Evolutionary conservation across 1,140 invertebrate genomes (phyloP), one percentile per base, ranked within the genome.

Genomic region (Drosophila nigromelanica): DNA sequence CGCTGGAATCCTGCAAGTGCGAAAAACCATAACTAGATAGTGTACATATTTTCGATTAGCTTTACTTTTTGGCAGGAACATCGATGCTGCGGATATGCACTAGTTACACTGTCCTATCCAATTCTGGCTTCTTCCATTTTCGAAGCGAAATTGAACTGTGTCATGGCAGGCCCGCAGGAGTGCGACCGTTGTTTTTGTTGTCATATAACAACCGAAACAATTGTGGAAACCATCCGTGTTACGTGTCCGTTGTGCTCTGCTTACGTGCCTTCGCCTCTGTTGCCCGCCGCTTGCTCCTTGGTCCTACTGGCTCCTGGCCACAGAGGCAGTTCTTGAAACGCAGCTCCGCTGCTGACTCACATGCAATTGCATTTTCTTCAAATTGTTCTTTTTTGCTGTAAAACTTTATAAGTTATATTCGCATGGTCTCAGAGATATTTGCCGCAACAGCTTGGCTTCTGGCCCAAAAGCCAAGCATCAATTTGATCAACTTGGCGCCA

Each of bases 401-500:
- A 62, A 82, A 87, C 54, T 82, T 79, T 87, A 83, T 68, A 78
- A 87, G 83, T 82, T 81, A 70, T 45, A 62, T 50, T 56, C 15
- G 18, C 7, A 42, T 15, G 21, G 59, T 39, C 14, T 48, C 18
- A 12, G 18, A 50, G 58, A 24, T 71, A 43, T 59, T 59, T 47
- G 55, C 63, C 63, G 56, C 30, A 54, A 50, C 37, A 39, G 66
- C 69, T 89, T 89, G 83, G 82, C 76, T 68, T 50, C 15, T 79
- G 76, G 78, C 76, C 83, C 82, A 82, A 67, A 82, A 72, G 82
- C 73, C 78, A 70, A 80, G 69, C 81, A 87, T 89, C 82, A 87
- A 89, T 89, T 87, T 82, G 83, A 87, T 87, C 79, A 89, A 71
- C 75, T 87, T 82, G 82, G 82, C 82, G 82, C 82, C 82, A 87